Conservation (phyloP, 2,113 vertebrate species). For the Amphiprion ocellaris region DNA sequence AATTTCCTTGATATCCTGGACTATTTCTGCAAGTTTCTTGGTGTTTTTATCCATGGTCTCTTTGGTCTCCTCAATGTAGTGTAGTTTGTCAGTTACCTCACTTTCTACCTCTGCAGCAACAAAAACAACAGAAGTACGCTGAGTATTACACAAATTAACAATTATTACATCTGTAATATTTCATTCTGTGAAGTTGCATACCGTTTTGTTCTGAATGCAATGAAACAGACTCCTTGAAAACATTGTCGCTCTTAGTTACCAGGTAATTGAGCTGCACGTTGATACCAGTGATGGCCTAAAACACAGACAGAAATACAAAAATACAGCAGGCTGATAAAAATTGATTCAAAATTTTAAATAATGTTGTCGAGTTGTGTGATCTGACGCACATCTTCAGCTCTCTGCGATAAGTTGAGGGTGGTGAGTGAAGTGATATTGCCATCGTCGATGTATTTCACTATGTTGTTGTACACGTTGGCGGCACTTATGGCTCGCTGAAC, state of each 20-base stretch:
- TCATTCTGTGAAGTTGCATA: slow-evolving; percentile 35
- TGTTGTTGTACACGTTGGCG: slow-evolving; percentile 95
- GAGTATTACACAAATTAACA: not conserved
- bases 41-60: slow-evolving; percentile 82
- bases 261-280: slow-evolving; percentile 88
- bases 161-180: not conserved
- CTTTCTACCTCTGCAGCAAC: slow-evolving; percentile 80
- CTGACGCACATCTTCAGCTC: slow-evolving; percentile 89
- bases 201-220: slow-evolving; percentile 83
- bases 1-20: slow-evolving; percentile 82
- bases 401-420: slow-evolving; percentile 87
- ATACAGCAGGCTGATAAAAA: not conserved
- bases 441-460: slow-evolving; percentile 87
- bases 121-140: slow-evolving; percentile 1
- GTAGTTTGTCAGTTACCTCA: slow-evolving; percentile 82
- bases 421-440: slow-evolving; percentile 87
- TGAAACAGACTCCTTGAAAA: slow-evolving; percentile 86
- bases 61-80: slow-evolving; percentile 87
- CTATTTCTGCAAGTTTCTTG: slow-evolving; percentile 81
- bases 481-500: slow-evolving; percentile 95
- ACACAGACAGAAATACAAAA: slow-evolving; percentile 8
- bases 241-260: slow-evolving; percentile 86
- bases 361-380: not conserved
- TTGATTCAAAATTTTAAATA: not conserved
- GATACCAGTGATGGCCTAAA: slow-evolving; percentile 88